phyloP scores from a whole-genome alignment of 1,140 invertebrate genomes.

The Drosophila tristis region DNA sequence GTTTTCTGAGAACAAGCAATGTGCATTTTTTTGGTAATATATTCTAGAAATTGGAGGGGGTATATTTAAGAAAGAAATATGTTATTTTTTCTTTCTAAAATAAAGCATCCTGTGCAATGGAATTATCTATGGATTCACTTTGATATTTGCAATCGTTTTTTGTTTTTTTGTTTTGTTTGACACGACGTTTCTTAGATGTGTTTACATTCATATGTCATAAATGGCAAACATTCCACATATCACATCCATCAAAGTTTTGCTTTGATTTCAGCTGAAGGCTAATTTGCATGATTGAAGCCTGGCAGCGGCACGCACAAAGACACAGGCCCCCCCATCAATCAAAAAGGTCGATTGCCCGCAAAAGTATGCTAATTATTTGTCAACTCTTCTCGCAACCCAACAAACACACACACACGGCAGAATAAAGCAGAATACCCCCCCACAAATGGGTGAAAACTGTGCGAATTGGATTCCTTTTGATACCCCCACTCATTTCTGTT shows the following conservation, averaged over 20 bases:
- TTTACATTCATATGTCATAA: background rate
- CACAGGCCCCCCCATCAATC: slow-evolving; percentile 24
- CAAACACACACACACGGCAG: too few relatives aligned
- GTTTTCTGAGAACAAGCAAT: too few relatives aligned
- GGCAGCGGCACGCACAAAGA: slow-evolving; percentile 1
- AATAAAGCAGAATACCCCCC: too few relatives aligned
- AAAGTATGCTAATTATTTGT: slow-evolving; percentile 43
- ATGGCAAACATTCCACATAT: slow-evolving; percentile 17
- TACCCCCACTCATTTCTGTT: too few relatives aligned
- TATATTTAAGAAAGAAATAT: too few relatives aligned
- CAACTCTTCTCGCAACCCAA: slow-evolving; percentile 7
- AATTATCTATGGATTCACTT: too few relatives aligned
- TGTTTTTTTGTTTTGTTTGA: background rate
- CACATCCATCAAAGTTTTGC: slow-evolving; percentile 32
- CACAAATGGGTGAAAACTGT: background rate
- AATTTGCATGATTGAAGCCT: slow-evolving; percentile 44
- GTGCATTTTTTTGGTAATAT: too few relatives aligned
- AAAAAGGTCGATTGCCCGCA: slow-evolving; percentile 38
- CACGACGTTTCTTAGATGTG: slow-evolving; percentile 5
- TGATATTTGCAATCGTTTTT: too few relatives aligned
- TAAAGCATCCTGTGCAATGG: too few relatives aligned
- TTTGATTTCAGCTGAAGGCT: slow-evolving; percentile 47
- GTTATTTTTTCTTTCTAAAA: too few relatives aligned
- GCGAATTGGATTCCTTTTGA: too few relatives aligned
- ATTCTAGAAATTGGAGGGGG: too few relatives aligned